phyloP scores from a whole-genome alignment of 1,140 invertebrate species.

The Megalopta genalis region DNA sequence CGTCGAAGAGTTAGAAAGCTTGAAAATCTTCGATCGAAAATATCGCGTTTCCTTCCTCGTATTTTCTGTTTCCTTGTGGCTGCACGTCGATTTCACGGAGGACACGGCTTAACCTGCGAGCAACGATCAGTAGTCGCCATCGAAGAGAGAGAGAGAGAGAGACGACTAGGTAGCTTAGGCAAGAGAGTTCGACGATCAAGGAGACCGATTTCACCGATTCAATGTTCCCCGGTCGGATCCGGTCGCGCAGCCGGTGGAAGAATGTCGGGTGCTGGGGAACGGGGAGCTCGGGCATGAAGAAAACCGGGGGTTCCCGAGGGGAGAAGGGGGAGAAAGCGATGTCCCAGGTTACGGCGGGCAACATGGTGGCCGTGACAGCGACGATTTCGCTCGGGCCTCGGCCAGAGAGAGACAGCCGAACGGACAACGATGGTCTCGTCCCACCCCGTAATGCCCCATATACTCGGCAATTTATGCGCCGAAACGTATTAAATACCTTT shows the following conservation, averaged over 20 bases:
- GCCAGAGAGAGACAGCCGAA: conserved; percentile 28
- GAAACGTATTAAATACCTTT: conserved; percentile 76
- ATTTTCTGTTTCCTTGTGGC: no score
- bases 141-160: no score
- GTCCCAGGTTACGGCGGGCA: conserved; percentile 55
- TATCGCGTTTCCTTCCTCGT: no score
- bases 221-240: background rate
- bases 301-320: conserved; percentile 11
- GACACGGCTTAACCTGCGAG: no score
- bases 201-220: conserved; percentile 16
- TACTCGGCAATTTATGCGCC: conserved; percentile 77
- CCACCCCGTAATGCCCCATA: conserved; percentile 75
- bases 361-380: conserved; percentile 62
- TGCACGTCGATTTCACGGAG: no score
- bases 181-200: background rate
- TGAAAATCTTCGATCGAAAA: no score
- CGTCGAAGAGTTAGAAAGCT: no score
- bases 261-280: conserved; percentile 1
- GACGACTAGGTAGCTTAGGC: no score
- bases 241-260: background rate
- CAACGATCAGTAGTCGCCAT: no score
- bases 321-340: conserved; percentile 33
- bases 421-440: conserved; percentile 59
- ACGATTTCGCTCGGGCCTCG: conserved; percentile 40
- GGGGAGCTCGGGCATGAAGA: conserved; percentile 7